These are phyloP conservation scores for Drosophila cracens DNA, from an alignment of 2,888 invertebrate genomes.

Conservation along the genomic window DNA sequence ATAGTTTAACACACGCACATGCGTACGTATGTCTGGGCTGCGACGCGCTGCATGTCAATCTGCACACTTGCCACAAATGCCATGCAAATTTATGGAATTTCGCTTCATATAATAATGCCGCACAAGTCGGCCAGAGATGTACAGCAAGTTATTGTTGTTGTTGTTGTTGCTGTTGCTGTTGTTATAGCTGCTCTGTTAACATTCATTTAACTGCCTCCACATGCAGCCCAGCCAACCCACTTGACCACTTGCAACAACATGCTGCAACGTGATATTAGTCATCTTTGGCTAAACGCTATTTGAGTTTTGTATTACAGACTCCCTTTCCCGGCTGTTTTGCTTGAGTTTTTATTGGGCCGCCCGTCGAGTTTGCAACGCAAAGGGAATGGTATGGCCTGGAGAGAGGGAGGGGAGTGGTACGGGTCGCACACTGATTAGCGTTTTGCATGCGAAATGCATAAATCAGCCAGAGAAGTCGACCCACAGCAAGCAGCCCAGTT, in stretches of 20 bases:
- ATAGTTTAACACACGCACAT: neutral
- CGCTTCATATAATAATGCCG: slow-evolving; percentile 24
- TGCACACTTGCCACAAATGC: slow-evolving; percentile 56
- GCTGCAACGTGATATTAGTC: slow-evolving; percentile 68
- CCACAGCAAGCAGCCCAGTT: slow-evolving; percentile 42
- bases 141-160: slow-evolving; percentile 28
- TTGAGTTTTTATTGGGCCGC: slow-evolving; percentile 56
- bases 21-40: slow-evolving; percentile 4
- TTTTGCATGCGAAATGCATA: slow-evolving; percentile 78
- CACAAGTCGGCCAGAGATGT: slow-evolving; percentile 23
- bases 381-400: neutral
- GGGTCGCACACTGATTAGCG: slow-evolving; percentile 71
- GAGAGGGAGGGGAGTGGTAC: neutral
- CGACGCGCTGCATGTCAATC: slow-evolving; percentile 55
- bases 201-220: slow-evolving; percentile 60
- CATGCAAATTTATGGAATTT: slow-evolving; percentile 62
- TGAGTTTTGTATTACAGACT: slow-evolving; percentile 63
- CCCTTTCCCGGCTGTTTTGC: slow-evolving; percentile 16
- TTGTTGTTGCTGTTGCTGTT: slow-evolving; percentile 28
- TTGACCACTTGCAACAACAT: slow-evolving; percentile 64
- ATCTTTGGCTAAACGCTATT: slow-evolving; percentile 76
- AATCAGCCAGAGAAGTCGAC: slow-evolving; percentile 56
- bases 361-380: slow-evolving; percentile 23
- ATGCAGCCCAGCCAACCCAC: slow-evolving; percentile 47
- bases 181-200: slow-evolving; percentile 49